Percentiles rank a stretch among this genome's conserved stretches.
phyloP scores from a whole-genome alignment of 1,140 invertebrate genomes.

The Steinernema feltiae region DNA sequence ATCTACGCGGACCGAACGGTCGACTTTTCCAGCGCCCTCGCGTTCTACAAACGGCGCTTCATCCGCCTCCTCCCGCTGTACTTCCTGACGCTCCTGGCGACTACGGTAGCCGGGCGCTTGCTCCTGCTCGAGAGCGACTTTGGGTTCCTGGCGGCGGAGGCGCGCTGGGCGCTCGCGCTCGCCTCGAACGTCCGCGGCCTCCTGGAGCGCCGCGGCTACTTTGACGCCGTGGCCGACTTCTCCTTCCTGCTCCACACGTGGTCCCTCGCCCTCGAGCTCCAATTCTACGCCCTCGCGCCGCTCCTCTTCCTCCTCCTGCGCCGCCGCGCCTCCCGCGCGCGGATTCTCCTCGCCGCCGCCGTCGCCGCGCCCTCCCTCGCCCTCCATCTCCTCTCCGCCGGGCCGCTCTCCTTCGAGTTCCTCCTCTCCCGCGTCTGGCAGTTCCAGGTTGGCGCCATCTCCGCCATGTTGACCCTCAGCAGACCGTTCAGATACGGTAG shows the following conservation, averaged over 20 bases:
- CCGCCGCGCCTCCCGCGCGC: not conserved
- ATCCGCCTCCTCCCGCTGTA: not conserved
- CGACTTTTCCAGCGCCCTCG: not conserved
- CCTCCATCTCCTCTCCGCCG: not conserved
- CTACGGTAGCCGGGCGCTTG: not conserved
- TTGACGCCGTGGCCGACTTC: not conserved
- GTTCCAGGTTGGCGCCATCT: not conserved
- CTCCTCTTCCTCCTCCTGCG: not conserved
- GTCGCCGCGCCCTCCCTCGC: not conserved
- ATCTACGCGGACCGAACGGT: not conserved
- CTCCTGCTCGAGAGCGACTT: not conserved
- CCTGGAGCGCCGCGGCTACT: not conserved
- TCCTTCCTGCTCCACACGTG: slow-evolving; percentile 9
- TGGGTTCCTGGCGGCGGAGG: not conserved
- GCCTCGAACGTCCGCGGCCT: not conserved
- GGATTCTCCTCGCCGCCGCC: not conserved
- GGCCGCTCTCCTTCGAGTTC: not conserved
- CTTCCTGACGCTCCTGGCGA: not conserved
- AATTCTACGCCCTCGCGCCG: not conserved
- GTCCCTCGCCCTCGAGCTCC: not conserved
- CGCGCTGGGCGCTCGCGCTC: not conserved
- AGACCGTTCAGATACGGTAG: not conserved
- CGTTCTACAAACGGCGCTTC: not conserved
- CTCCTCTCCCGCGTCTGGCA: not conserved
- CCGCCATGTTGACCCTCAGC: not conserved